Evolutionary conservation across 2,113 vertebrate genomes (phyloP).

Genomic region (Pogona vitticeps): DNA sequence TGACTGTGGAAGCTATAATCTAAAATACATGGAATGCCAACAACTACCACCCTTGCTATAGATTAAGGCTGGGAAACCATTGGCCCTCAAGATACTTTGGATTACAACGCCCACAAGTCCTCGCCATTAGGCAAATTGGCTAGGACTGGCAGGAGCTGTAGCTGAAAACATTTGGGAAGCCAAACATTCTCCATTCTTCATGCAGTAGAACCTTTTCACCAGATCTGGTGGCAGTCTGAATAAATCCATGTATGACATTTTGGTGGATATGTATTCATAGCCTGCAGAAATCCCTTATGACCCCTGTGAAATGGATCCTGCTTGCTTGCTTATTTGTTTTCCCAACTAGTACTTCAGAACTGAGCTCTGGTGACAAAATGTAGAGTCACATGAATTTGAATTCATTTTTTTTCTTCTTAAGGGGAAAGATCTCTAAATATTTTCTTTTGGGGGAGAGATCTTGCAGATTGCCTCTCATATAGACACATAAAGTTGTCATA

Average conservation of each 20-base stretch:
- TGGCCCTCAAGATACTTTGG: too few relatives aligned
- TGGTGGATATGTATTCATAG: background rate
- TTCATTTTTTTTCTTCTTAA: too few relatives aligned
- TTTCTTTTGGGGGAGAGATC: too few relatives aligned
- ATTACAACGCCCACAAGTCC: too few relatives aligned
- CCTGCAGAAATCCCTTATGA: background rate
- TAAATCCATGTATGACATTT: background rate
- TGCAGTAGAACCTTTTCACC: background rate
- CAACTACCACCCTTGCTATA: too few relatives aligned
- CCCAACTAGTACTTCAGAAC: too few relatives aligned
- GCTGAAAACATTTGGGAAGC: background rate
- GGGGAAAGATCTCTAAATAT: too few relatives aligned
- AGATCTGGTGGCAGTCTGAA: background rate
- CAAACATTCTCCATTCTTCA: background rate
- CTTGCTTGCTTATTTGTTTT: background rate
- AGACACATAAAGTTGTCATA: too few relatives aligned
- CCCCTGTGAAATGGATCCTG: background rate
- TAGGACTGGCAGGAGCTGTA: background rate
- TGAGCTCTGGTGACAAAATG: too few relatives aligned
- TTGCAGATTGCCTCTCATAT: too few relatives aligned
- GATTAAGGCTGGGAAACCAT: background rate
- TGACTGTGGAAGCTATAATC: background rate
- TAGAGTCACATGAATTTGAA: too few relatives aligned
- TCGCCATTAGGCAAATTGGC: too few relatives aligned
- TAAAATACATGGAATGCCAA: background rate